phyloP scores from a whole-genome alignment of 2,797 vertebrate genomes.

The Muscicapa striata region DNA sequence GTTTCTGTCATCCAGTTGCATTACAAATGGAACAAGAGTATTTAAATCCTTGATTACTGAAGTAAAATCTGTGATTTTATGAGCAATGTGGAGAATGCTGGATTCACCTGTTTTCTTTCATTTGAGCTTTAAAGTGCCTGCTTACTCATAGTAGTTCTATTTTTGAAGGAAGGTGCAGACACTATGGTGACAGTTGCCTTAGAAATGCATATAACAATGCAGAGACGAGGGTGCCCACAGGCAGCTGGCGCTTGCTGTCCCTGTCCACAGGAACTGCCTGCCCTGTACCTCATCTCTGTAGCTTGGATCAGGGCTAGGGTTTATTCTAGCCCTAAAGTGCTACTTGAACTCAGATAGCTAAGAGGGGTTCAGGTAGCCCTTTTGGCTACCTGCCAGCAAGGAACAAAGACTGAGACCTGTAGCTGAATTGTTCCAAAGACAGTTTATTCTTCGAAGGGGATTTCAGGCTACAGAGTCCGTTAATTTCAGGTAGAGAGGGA shows the following conservation, averaged over 20 bases:
- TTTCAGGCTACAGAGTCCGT: too few relatives aligned
- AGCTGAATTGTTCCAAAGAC: too few relatives aligned
- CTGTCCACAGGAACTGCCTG: background rate
- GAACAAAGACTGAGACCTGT: too few relatives aligned
- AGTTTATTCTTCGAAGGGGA: too few relatives aligned
- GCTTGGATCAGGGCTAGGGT: too few relatives aligned
- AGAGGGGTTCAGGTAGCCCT: too few relatives aligned
- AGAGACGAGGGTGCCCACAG: background rate
- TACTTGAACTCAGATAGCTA: too few relatives aligned
- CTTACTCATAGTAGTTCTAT: background rate
- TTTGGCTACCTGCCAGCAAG: too few relatives aligned
- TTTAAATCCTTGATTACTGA: background rate
- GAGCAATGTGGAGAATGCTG: background rate
- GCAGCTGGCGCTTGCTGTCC: background rate
- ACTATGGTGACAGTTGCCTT: constrained; percentile 55
- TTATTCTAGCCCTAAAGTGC: too few relatives aligned
- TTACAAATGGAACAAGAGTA: background rate
- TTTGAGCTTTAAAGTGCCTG: background rate
- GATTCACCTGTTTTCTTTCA: constrained; percentile 23
- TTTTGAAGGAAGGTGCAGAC: constrained; percentile 28
- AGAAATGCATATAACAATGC: constrained; percentile 13
- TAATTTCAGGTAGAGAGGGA: too few relatives aligned
- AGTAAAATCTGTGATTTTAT: background rate
- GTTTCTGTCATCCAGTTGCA: background rate
- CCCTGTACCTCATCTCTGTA: rapidly evolving